phyloP scores from a whole-genome alignment of 2,113 vertebrate genomes.

The Isurus oxyrinchus region DNA sequence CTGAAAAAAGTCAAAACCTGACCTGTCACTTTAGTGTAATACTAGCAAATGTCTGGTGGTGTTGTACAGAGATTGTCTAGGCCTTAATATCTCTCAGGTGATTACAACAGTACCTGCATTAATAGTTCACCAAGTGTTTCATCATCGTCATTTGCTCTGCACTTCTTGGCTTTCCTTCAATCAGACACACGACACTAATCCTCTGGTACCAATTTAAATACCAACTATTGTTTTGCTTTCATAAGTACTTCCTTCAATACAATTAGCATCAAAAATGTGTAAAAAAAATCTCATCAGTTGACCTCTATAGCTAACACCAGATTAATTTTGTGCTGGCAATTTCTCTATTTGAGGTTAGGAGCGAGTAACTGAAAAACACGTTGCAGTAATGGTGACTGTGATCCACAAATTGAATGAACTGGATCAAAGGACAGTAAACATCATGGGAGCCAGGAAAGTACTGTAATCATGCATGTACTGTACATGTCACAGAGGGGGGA shows the following conservation, averaged over 20 bases:
- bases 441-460: too few species aligned
- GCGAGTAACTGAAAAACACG: not conserved
- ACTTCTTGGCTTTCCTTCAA: not conserved
- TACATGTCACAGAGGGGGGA: not conserved
- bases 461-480: not conserved
- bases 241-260: not conserved
- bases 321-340: not conserved
- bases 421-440: not conserved
- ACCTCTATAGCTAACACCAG: not conserved
- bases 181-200: not conserved
- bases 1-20: not conserved
- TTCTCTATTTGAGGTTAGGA: not conserved
- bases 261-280: not conserved
- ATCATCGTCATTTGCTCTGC: not conserved
- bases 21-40: not conserved
- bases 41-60: not conserved
- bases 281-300: not conserved
- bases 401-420: not conserved
- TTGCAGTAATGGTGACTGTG: not conserved
- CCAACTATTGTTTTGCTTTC: not conserved
- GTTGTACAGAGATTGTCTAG: not conserved
- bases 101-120: not conserved
- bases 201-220: not conserved
- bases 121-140: not conserved
- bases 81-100: not conserved